Base-by-base conservation (phyloP, 2,888 invertebrate species). In the Drosophila mettleri region DNA sequence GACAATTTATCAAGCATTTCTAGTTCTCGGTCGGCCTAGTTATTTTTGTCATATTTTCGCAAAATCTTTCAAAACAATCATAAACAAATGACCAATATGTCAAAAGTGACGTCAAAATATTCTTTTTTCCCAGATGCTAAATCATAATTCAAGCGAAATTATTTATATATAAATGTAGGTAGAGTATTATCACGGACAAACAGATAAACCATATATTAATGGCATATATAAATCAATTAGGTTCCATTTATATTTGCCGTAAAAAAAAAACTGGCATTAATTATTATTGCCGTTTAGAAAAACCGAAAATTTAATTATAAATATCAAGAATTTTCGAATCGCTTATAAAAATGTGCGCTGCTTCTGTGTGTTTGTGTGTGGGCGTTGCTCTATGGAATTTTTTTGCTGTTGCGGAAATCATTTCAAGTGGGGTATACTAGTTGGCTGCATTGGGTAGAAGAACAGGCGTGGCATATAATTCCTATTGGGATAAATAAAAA, bases 21-120 rank as follows among this genome's bases (percentile, higher is more conserved):
- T 55, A 62, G 69, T 39, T 33, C 14, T 14, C 45, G 20, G 43
- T 51, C 27, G 52, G 22, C 59, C 51, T 58, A 79, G 20, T 67
- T 64, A 80, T 77, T 64, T 27, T 36, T 6, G 53, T 55, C 64
- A 79, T 86, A 65, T 64, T 46, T 84, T 69, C 52, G 14, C 39
- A 7, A 31, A n/a, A 55, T 62, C 65, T 67, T 84, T 70, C 63
- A 69, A 74, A 62, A 36, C 18, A 64, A 63, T 61, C 68, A 61
- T 6, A 76, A 86, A 73, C 81, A 81, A 84, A 86, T 80, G 70
- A 45, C 54, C 84, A 88, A 88, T 88, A 68, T 77, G 85, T 86
- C 88, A 69, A 66, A 63, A 29, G 46, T 79, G 81, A 88, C 72
- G 87, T 78, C 80, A 77, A 86, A 70, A 80, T 80, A 57, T 18